Percentiles rank a stretch among this genome's conserved stretches.
These are phyloP conservation scores for Enteromius afrohamiltoni DNA, from an alignment of 2,797 vertebrate genomes.

Conservation along the genomic window DNA sequence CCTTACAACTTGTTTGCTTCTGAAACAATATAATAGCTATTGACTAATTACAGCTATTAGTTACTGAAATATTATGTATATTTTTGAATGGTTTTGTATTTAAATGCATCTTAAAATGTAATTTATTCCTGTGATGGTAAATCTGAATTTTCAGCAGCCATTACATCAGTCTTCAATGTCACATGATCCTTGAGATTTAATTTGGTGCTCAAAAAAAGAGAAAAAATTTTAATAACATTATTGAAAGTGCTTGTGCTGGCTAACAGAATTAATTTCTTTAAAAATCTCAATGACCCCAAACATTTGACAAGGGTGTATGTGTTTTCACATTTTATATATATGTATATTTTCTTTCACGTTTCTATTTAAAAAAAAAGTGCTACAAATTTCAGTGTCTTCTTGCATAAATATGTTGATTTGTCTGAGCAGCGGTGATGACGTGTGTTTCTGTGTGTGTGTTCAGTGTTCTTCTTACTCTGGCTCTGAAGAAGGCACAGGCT, in stretches of 20 bases:
- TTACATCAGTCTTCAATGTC: background rate
- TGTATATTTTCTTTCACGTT: background rate
- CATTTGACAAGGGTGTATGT: background rate
- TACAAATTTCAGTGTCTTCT: background rate
- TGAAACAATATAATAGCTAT: background rate
- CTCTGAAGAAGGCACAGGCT: slow-evolving; percentile 89
- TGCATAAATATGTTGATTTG: background rate
- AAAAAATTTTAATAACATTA: background rate
- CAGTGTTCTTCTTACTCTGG: slow-evolving; percentile 91
- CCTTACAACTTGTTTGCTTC: background rate
- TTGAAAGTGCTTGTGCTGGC: background rate
- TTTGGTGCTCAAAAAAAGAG: background rate
- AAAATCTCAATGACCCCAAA: background rate
- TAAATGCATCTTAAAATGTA: background rate
- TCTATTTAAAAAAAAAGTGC: background rate
- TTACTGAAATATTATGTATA: too few species aligned
- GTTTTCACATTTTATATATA: background rate
- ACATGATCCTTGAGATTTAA: background rate
- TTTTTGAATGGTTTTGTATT: background rate
- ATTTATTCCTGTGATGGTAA: background rate
- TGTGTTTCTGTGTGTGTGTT: slow-evolving; percentile 22
- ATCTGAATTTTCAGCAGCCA: background rate
- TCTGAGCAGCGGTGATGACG: background rate
- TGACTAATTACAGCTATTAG: background rate
- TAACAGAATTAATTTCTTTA: background rate